phyloP scores from a whole-genome alignment of 2,888 invertebrate species.

The Drosophila flavopinicola region DNA sequence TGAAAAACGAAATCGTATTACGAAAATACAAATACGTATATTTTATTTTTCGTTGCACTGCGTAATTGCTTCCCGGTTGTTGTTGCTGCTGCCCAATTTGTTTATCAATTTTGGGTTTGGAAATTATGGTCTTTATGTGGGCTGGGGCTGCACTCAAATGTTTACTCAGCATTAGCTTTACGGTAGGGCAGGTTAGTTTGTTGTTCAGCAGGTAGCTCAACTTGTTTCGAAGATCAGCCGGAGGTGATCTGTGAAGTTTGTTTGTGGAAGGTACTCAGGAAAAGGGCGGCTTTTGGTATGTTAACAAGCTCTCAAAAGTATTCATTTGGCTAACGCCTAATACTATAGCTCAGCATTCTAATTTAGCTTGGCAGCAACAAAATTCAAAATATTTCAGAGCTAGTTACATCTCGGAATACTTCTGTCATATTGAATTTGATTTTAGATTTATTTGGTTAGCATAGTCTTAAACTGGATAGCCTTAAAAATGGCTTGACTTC shows the following conservation, averaged over 20 bases:
- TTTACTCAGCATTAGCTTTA: slow-evolving; percentile 20
- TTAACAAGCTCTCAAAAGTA: too few relatives aligned
- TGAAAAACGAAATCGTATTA: slow-evolving; percentile 20
- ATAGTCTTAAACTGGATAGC: too few relatives aligned
- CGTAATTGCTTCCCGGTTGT: slow-evolving; percentile 49
- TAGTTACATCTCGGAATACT: too few relatives aligned
- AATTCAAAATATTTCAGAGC: too few relatives aligned
- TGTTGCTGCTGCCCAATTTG: slow-evolving; percentile 25
- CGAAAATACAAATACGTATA: slow-evolving; percentile 36
- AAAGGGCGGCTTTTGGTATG: too few relatives aligned
- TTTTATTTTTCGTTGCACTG: slow-evolving; percentile 33
- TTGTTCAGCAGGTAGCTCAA: not conserved
- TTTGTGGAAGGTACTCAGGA: too few relatives aligned
- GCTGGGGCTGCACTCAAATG: not conserved
- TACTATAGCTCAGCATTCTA: too few relatives aligned
- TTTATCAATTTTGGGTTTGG: slow-evolving; percentile 20
- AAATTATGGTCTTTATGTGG: slow-evolving; percentile 13
- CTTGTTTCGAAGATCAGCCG: not conserved
- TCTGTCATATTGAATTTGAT: too few relatives aligned
- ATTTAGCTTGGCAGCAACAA: too few relatives aligned
- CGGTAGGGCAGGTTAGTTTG: slow-evolving; percentile 1
- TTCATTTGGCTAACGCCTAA: too few relatives aligned
- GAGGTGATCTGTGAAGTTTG: not conserved
- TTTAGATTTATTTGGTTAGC: too few relatives aligned
- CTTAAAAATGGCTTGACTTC: too few relatives aligned